Conservation (phyloP, 2,113 vertebrate species). For the Myiagra hebetior region DNA sequence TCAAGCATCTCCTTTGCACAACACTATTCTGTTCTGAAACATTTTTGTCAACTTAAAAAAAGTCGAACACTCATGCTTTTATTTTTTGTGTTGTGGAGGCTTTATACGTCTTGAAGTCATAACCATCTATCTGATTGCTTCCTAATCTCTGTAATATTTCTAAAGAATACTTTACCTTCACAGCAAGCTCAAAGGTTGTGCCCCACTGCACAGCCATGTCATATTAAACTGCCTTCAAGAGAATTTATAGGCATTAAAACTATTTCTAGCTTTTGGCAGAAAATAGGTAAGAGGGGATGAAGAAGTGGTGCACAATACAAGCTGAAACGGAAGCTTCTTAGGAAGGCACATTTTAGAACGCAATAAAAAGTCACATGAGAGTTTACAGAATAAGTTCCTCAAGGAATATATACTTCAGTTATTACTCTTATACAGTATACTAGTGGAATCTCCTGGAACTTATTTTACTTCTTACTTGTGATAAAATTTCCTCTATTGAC, state of each 20-base stretch:
- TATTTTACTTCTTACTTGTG: background rate
- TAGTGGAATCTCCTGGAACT: background rate
- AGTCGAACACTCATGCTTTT: fast-evolving
- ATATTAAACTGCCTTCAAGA: background rate
- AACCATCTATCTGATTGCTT: background rate
- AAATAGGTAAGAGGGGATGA: background rate
- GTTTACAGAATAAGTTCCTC: background rate
- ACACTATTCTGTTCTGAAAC: background rate
- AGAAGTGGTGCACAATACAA: background rate
- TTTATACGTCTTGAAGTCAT: background rate
- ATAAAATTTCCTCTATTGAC: background rate
- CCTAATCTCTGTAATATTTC: background rate
- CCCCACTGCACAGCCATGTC: background rate
- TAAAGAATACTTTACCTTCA: background rate
- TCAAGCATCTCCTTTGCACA: background rate
- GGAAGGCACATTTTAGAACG: background rate
- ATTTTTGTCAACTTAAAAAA: background rate
- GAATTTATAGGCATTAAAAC: background rate
- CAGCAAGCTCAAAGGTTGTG: background rate
- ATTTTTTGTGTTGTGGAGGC: background rate
- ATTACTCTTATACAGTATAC: background rate
- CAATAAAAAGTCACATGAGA: background rate
- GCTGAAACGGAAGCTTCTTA: background rate
- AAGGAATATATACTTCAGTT: background rate
- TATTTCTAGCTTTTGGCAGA: background rate